phyloP scores from a whole-genome alignment of 1,140 invertebrate genomes.

The Chironomus tepperi region DNA sequence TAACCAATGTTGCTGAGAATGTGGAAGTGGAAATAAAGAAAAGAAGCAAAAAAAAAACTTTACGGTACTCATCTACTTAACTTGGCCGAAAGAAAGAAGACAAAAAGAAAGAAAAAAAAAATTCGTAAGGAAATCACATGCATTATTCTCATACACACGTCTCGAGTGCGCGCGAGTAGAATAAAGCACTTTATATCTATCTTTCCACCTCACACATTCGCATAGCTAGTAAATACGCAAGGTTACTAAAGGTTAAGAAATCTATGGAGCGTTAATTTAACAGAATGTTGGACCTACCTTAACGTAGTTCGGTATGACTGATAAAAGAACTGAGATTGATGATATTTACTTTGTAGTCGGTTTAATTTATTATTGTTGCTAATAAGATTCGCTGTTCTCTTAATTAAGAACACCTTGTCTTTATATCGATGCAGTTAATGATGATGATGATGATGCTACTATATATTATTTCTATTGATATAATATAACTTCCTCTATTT shows the following conservation, averaged over 20 bases:
- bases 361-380: neutral
- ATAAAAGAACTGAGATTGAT: neutral
- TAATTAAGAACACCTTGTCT: neutral
- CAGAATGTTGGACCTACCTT: conserved; percentile 12
- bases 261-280: neutral
- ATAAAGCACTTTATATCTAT: neutral
- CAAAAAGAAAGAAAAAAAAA: neutral
- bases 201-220: neutral
- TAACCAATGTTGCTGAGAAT: neutral
- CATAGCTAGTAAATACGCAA: neutral
- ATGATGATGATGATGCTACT: neutral
- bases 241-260: conserved; percentile 21
- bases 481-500: conserved; percentile 5
- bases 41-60: conserved; percentile 2
- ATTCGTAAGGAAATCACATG: neutral
- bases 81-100: neutral
- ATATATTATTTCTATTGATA: neutral
- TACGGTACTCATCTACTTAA: conserved; percentile 16
- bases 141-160: neutral
- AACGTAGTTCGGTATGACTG: neutral
- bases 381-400: neutral
- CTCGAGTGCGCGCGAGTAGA: neutral
- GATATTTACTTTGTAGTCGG: neutral
- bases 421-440: neutral
- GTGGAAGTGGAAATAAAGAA: conserved; percentile 16